Evolutionary conservation across 2,888 invertebrate genomes (phyloP).

Genomic region (Anthrax anthrax): DNA sequence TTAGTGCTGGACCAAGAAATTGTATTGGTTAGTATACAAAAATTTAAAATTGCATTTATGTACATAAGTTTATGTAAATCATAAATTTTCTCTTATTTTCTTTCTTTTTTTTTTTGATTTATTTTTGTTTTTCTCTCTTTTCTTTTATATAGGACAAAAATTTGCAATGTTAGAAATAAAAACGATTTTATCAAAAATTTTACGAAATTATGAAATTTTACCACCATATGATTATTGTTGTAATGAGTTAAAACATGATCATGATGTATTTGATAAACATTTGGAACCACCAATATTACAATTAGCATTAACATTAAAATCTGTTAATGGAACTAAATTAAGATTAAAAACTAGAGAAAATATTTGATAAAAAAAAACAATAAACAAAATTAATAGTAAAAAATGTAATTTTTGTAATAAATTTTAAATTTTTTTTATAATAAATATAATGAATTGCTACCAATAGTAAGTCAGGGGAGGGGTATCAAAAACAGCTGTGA

Average conservation of each 20-base stretch:
- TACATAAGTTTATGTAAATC: constrained; percentile 9
- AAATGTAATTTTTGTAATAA: too few relatives aligned
- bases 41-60: constrained; percentile 18
- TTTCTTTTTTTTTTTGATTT: not conserved
- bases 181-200: constrained; percentile 36
- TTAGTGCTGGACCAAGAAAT: constrained; percentile 50
- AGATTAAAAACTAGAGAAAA: constrained; percentile 20
- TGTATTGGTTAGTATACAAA: constrained; percentile 32
- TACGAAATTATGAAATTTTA: constrained; percentile 36
- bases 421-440: too few relatives aligned
- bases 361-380: not conserved
- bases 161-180: constrained; percentile 42
- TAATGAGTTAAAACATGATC: constrained; percentile 12
- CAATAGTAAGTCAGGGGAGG: too few relatives aligned
- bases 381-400: too few relatives aligned
- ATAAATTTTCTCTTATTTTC: too few relatives aligned
- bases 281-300: constrained; percentile 25
- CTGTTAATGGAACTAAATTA: constrained; percentile 35
- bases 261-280: not conserved
- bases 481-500: too few relatives aligned
- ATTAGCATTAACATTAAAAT: constrained; percentile 36
- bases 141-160: constrained; percentile 29
- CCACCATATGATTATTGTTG: constrained; percentile 24
- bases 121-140: not conserved
- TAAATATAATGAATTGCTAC: too few relatives aligned